phyloP scores from a whole-genome alignment of 2,113 vertebrate species.

The Phylloscopus whistleri region DNA sequence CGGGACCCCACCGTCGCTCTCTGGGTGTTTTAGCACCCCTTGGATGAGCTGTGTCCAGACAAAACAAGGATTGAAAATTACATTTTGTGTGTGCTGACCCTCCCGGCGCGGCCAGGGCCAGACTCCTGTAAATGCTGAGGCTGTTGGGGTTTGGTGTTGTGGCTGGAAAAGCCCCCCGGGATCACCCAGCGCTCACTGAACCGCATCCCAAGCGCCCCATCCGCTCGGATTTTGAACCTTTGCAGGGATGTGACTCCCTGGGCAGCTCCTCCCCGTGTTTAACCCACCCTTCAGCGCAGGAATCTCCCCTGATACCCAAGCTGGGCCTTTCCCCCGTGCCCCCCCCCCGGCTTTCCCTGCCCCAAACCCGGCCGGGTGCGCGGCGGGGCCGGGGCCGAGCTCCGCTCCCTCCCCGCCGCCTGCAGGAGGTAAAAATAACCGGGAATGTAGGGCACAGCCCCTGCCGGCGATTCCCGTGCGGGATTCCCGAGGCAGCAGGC shows the following conservation, averaged over 20 bases:
- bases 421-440: background rate
- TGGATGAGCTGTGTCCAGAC: background rate
- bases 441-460: constrained; percentile 3
- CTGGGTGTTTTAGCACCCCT: background rate
- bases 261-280: background rate
- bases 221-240: fast-evolving
- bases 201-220: background rate
- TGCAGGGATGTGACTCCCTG: background rate
- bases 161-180: background rate
- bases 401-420: background rate
- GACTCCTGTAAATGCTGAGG: too few relatives aligned
- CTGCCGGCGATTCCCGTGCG: background rate
- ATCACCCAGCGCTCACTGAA: background rate
- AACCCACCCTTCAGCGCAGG: fast-evolving
- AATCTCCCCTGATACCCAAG: fast-evolving
- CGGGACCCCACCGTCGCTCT: fast-evolving
- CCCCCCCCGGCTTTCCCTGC: fast-evolving
- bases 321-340: background rate
- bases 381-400: background rate
- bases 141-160: fast-evolving
- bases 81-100: background rate
- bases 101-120: fast-evolving
- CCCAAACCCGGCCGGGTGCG: background rate
- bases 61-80: fast-evolving
- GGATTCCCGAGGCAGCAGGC: background rate